These are phyloP conservation scores for Apis florea DNA, from an alignment of 1,140 invertebrate species.

Conservation along the genomic window DNA sequence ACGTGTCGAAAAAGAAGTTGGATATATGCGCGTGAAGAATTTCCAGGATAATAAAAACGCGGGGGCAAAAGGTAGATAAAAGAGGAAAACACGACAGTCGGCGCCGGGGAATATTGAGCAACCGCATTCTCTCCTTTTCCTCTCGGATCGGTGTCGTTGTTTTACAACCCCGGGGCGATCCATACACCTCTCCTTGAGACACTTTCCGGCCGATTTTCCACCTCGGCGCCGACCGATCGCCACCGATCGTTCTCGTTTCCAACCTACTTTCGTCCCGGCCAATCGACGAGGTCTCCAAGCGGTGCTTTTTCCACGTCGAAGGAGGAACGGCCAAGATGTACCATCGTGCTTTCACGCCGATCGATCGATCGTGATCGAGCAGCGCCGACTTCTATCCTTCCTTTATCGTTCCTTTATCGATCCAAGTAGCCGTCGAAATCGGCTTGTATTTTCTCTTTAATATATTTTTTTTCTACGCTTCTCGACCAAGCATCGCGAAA, in stretches of 20 bases:
- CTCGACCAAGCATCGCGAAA: too few species aligned
- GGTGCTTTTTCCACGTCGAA: conserved; percentile 29
- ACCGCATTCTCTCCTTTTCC: conserved; percentile 2
- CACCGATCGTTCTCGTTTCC: conserved; percentile 33
- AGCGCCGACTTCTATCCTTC: background rate
- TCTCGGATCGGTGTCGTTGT: conserved; percentile 5
- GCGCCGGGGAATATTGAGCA: conserved; percentile 51
- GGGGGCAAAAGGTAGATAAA: background rate
- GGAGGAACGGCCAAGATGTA: background rate
- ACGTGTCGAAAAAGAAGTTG: background rate
- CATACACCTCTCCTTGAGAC: conserved; percentile 54
- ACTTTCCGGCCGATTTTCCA: conserved; percentile 62
- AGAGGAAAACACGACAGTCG: conserved; percentile 7
- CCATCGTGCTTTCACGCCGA: background rate
- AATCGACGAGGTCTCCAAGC: conserved; percentile 41
- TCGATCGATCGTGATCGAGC: conserved; percentile 23
- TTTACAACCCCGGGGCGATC: conserved; percentile 43
- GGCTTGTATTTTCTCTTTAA: too few species aligned
- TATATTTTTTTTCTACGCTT: too few species aligned
- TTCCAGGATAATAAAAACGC: conserved; percentile 17
- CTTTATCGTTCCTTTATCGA: conserved; percentile 8
- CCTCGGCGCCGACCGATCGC: conserved; percentile 36
- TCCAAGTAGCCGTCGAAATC: background rate
- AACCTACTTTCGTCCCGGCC: conserved; percentile 51
- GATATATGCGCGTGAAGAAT: background rate